Conservation (phyloP, 2,888 invertebrate genomes). For the Tridacna crocea region DNA sequence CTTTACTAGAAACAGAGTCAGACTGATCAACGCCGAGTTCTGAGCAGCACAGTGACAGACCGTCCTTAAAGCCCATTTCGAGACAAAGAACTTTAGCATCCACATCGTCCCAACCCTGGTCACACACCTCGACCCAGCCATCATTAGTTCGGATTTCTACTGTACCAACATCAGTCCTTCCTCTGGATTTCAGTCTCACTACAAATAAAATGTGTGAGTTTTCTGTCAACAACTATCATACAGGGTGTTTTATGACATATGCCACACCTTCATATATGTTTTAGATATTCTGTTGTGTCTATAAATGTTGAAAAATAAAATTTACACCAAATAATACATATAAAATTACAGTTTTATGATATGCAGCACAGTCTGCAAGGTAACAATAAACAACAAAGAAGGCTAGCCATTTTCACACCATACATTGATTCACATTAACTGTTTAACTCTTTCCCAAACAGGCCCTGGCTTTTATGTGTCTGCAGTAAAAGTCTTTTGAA, state of each 20-base stretch:
- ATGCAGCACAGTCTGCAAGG: too few relatives aligned
- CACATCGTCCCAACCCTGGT: conserved; percentile 70
- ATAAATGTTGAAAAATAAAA: too few relatives aligned
- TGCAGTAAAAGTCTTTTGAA: too few relatives aligned
- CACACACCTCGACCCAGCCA: conserved; percentile 71
- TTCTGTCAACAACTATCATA: background rate
- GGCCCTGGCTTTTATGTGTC: too few relatives aligned
- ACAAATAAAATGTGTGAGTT: background rate
- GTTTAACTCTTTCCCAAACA: too few relatives aligned
- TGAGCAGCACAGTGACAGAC: conserved; percentile 69
- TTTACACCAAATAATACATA: too few relatives aligned
- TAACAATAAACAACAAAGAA: too few relatives aligned
- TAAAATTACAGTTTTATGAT: too few relatives aligned
- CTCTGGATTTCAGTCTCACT: conserved; percentile 70
- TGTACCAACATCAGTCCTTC: conserved; percentile 67
- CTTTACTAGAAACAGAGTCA: conserved; percentile 33
- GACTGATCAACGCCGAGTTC: conserved; percentile 60
- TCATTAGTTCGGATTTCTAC: conserved; percentile 67
- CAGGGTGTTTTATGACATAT: background rate
- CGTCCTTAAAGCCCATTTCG: conserved; percentile 71
- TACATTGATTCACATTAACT: too few relatives aligned
- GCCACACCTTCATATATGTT: too few relatives aligned
- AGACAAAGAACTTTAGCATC: conserved; percentile 74
- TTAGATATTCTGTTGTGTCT: too few relatives aligned
- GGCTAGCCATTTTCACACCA: too few relatives aligned